Base-by-base conservation (phyloP, 2,797 vertebrate species). In the Microctenopoma stevenorrisi region DNA sequence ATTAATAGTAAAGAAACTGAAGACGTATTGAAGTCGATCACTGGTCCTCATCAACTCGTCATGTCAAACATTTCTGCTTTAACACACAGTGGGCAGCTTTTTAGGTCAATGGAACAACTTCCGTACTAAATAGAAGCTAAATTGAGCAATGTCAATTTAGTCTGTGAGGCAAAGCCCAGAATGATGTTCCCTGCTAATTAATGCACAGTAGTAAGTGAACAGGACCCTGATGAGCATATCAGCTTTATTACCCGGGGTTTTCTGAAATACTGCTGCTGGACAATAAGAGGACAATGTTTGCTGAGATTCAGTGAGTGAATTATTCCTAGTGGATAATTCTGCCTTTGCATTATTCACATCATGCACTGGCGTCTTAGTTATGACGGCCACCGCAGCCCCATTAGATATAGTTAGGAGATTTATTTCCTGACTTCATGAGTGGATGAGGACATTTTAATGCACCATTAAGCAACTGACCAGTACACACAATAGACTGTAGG, bases 361-460 rank as follows among this genome's bases (percentile, higher is more conserved):
- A 48, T 38, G 28, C 9, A 35, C 47, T 25, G 30, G 16, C 4
- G 22, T 61, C 35, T 47, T 53, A 25, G 1, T 42, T 18, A 64
- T 25, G 4, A 44, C 38, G 40, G 42, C 30, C 42, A 38, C 28
- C 62, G 30, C 25, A 72, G 14, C 4, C 44, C 33, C 35, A 26
- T 8, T 43, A 15, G 18, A 15, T 48, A 18, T 13, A 3, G 16
- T 44, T 51, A 28, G 11, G 14, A 37, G n/a, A 63, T 22, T 22
- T 51, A 37, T 40, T 47, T 73, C 12, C 42, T 22, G 35, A 13
- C 43, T 60, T 69, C 28, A 40, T 0, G 47, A 74, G 52, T 26
- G 25, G 64, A 66, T 12, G 43, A 67, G 47, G 60, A 55, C 25
- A 26, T 28, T 40, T 77, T 50, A 79, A 84, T 0, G 64, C 72